Evolutionary conservation across 2,797 vertebrate species (phyloP), one percentile per base, ranked within the genome.

Genomic region (Balearica regulorum): DNA sequence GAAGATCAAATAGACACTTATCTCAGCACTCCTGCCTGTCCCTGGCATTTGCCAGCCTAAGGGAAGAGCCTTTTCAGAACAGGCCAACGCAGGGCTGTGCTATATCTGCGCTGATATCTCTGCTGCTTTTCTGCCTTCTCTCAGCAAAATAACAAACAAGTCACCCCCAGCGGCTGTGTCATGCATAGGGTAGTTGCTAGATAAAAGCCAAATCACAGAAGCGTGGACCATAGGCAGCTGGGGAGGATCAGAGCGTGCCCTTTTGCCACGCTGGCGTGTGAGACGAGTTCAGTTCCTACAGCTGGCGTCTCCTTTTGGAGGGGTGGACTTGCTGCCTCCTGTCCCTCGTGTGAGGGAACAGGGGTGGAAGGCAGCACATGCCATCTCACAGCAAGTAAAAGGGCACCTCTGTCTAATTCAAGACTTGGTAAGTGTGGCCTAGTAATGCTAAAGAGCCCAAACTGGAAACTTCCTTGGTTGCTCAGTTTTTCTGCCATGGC

Each of bases 1-100:
- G 65, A 66, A 96, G 94, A 95, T 95, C 93, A 97, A 96, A 97
- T 92, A 92, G 90, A 87, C 95, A 94, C 87, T 96, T 95, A 96
- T 92, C 89, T 94, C 86, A 83, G 94, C 75, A 33, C 83, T 93
- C 72, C 88, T 80, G 93, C 86, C 62, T 90, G 75, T 91, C 80
- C 65, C 57, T 2, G 16, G 84, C 94, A 84, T 97, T 95, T 96
- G 93, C 90, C 90, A 96, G 88, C 82, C 85, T 58, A 79, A 91
- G 87, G 64, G 71, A 83, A 95, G 94, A 81, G 78, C 58, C 64
- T 86, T 91, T 96, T 73, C 92, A 95, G 84, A 72, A 58, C 49
- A 72, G 18, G 21, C 83, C 79, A 35, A 19, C 22, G 18, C 1
- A 3, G 75, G 43, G 69, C 5, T 0, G 44, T 49, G 62, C 58